Evolutionary conservation across 2,113 vertebrate genomes (phyloP).

Genomic region (Paratilapia polleni): DNA sequence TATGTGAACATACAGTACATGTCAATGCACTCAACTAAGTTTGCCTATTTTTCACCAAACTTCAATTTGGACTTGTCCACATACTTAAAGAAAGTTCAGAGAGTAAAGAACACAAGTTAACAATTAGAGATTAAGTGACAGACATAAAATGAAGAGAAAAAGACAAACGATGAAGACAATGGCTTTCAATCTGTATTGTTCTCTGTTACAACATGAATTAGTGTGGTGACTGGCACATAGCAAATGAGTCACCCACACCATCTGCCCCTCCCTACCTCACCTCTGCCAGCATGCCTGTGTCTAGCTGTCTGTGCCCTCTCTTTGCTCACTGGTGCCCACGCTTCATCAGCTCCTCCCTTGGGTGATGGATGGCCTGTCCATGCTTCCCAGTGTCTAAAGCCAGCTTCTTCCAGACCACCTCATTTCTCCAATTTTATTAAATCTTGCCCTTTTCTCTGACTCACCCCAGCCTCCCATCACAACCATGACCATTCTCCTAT

Average conservation of each 20-base stretch:
- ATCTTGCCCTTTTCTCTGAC: slow-evolving; percentile 73
- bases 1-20: neutral
- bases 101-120: neutral
- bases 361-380: slow-evolving; percentile 73
- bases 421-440: slow-evolving; percentile 74
- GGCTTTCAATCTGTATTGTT: slow-evolving; percentile 48
- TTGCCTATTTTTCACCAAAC: neutral
- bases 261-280: slow-evolving; percentile 77
- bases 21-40: neutral
- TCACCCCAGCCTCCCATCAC: slow-evolving; percentile 56
- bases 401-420: slow-evolving; percentile 66
- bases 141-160: slow-evolving; percentile 1
- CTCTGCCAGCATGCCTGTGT: slow-evolving; percentile 72
- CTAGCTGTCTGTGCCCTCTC: slow-evolving; percentile 61
- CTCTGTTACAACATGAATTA: slow-evolving; percentile 60
- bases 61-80: neutral
- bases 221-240: slow-evolving; percentile 70
- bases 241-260: slow-evolving; percentile 78
- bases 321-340: slow-evolving; percentile 64
- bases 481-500: slow-evolving; percentile 48
- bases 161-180: slow-evolving; percentile 49
- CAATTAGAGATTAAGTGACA: neutral
- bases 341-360: slow-evolving; percentile 71
- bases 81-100: slow-evolving; percentile 16
- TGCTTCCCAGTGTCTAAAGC: slow-evolving; percentile 64